Evolutionary conservation across 2,888 invertebrate genomes (phyloP).

Genomic region (Salticus scenicus): DNA sequence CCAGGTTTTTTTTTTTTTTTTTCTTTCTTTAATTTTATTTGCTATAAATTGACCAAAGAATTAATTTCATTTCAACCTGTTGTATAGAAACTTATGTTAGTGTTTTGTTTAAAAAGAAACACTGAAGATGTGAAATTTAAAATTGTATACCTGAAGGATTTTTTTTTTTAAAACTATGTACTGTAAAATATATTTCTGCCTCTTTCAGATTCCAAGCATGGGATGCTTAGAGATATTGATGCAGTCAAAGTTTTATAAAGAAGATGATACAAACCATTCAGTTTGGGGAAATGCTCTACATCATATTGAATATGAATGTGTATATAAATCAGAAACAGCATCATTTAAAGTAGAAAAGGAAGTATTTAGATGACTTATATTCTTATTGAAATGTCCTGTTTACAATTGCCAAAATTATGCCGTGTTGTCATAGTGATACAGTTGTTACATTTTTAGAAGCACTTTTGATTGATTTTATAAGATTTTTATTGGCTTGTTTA

Average conservation of each 20-base stretch:
- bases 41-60: too few relatives aligned
- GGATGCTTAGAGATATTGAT: conserved; percentile 78
- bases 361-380: conserved; percentile 76
- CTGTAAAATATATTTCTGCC: too few relatives aligned
- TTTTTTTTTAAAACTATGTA: too few relatives aligned
- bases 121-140: too few relatives aligned
- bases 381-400: background rate
- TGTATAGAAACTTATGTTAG: too few relatives aligned
- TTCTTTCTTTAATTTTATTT: too few relatives aligned
- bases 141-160: too few relatives aligned
- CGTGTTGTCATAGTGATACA: background rate
- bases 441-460: conserved; percentile 16
- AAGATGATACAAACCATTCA: conserved; percentile 78
- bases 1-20: too few relatives aligned
- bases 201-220: conserved; percentile 76
- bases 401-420: background rate
- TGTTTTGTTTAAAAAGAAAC: too few relatives aligned
- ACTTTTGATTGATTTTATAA: background rate
- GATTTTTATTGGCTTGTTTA: background rate
- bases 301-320: conserved; percentile 79
- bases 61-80: too few relatives aligned
- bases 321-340: conserved; percentile 75
- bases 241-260: conserved; percentile 79
- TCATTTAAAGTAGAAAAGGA: conserved; percentile 78
- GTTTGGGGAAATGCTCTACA: conserved; percentile 79